Evolutionary conservation across 1,140 invertebrate genomes (phyloP), one percentile per base, ranked within the genome.

Genomic region (Brachionus asplanchnoidis): DNA sequence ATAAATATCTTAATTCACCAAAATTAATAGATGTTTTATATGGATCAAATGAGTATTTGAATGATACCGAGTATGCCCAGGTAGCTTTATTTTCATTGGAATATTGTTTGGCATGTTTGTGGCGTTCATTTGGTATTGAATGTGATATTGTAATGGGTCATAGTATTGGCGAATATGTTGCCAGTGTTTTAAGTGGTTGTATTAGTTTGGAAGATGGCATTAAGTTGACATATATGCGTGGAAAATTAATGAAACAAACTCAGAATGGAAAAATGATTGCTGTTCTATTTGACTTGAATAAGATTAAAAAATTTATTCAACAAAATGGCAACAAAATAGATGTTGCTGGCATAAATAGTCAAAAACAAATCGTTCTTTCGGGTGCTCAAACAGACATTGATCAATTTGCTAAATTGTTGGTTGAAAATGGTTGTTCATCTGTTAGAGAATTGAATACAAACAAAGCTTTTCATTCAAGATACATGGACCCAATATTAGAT

Each of bases 141-240:
- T 32, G 23, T 14, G 23, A 68, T 36, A 8, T 28, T 68, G 20
- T 65, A 5, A 65, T 65, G 56, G 73, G 73, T 12, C 73, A 77
- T 26, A 77, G 73, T 77, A 50, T 40, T 44, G 73, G 73, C 20
- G 73, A 77, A 77, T 77, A 42, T 77, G 73, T 77, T 1, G 73
- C 73, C 17, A 8, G n/a, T 42, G 28, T 20, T 77, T 36, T 77
- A 42, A 20, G 20, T 42, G 44, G 32, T 20, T 12, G 14, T 42
- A 44, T 77, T 17, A 44, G 20, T 17, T n/a, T 77, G 2, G 36
- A 77, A 77, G 36, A 44, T 44, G 44, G 20, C 20, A 23, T 77
- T 3, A 40, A 77, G 44, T 26, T 77, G 17, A 26, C 56, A 2
- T 65, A 65, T 8, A 36, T 77, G n/a, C n/a, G 20, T 20, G 17